Base-by-base conservation (phyloP, 1,140 invertebrate genomes). In the Aradophagus sp. region DNA sequence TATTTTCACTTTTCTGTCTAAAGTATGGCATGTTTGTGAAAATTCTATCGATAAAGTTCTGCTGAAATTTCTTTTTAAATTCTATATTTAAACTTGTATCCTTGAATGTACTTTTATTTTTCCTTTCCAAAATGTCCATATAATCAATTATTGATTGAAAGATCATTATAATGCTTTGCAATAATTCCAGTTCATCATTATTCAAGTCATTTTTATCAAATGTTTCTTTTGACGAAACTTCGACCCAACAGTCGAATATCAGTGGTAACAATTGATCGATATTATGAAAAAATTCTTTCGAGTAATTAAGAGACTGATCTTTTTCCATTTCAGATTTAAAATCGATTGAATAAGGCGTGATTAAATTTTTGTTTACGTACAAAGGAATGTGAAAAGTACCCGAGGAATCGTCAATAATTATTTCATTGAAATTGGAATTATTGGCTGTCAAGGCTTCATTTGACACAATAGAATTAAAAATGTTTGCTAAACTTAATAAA, bases 241-340 rank as follows among this genome's bases (percentile, higher is more conserved):
- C 92, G 13, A 92, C 69, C 92, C 91, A 93, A 47, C 88, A 90
- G 76, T 92, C 91, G 79, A 90, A 89, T 14, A 93, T 86, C 11
- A 93, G 79, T n/a, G 91, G 90, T 77, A 92, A 84, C 8, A 93
- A 81, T 34, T 88, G 86, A 58, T 88, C 83, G 11, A 90, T 81
- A 76, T 91, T 90, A 29, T 82, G 85, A 16, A 75, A 68, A 2
- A 85, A 68, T 14, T 75, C 73, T 4, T 73, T 31, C n/a, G 66
- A 19, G 20, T 79, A 19, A 2, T 50, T 29, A 10, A 73, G 38
- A n/a, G n/a, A n/a, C n/a, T n/a, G n/a, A 38, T 16, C 56, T 12
- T 67, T 67, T 13, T 31, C 1, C 19, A 58, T 23, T 7, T 47
- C 36, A 8, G 26, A 41, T 7, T 78, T 39, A 35, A 81, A 75